Conservation (phyloP, 2,797 vertebrate species). For the Podarcis lilfordi region DNA sequence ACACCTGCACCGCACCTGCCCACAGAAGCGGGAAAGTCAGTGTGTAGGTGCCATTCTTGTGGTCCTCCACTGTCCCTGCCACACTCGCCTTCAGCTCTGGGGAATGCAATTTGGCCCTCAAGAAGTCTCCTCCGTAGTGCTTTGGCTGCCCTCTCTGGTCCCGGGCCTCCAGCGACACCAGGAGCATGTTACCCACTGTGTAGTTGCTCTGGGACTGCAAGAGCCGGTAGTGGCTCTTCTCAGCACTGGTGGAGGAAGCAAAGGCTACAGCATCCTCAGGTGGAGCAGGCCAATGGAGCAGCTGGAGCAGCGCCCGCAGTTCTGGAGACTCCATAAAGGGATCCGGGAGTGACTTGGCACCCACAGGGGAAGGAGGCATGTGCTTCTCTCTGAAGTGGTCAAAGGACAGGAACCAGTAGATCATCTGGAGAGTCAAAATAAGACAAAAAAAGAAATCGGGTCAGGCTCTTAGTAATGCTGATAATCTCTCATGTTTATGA, state of each 20-base stretch:
- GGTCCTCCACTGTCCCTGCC: slow-evolving; percentile 60
- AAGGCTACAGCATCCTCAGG: neutral
- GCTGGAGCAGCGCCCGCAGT: neutral
- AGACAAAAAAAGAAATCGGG: neutral
- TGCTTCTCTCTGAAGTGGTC: neutral
- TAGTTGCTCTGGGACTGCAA: slow-evolving; percentile 34
- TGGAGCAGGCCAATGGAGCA: neutral
- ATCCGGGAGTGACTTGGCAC: neutral
- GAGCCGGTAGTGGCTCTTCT: slow-evolving; percentile 47
- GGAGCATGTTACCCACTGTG: slow-evolving; percentile 54
- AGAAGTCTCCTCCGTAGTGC: slow-evolving; percentile 68
- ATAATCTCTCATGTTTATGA: too few relatives aligned
- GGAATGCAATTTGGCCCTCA: slow-evolving; percentile 63
- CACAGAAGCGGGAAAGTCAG: slow-evolving; percentile 64
- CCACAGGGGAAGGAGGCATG: neutral
- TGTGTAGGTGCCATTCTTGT: slow-evolving; percentile 70
- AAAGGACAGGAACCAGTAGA: neutral
- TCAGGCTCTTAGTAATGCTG: neutral
- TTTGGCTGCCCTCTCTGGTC: slow-evolving; percentile 60
- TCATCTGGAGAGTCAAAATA: neutral
- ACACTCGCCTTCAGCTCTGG: slow-evolving; percentile 59
- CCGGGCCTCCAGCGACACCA: slow-evolving; percentile 54
- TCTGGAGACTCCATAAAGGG: neutral
- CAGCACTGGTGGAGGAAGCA: neutral
- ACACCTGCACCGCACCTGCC: slow-evolving; percentile 60